Conservation (phyloP, 2,113 vertebrate species). For the Equus przewalskii region DNA sequence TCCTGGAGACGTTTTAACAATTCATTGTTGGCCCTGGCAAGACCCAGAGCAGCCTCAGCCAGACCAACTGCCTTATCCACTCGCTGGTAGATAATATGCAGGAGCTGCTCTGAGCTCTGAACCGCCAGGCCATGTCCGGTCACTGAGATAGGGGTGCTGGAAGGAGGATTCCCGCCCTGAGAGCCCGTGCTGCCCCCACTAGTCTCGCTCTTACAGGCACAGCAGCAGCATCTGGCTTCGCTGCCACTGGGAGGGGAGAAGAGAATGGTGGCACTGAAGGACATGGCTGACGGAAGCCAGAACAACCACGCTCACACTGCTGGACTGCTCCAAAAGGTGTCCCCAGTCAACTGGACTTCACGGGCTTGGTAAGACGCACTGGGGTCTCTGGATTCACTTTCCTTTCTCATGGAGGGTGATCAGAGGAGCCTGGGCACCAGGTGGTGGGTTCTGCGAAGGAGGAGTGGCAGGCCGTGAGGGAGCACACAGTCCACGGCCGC, state of each 20-base stretch:
- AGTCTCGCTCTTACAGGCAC: conserved; percentile 83
- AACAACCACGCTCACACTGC: not conserved
- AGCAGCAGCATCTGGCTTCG: conserved; percentile 83
- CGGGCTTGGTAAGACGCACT: not conserved
- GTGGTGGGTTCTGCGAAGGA: not conserved
- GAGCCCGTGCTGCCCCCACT: conserved; percentile 46
- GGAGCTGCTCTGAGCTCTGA: conserved; percentile 85
- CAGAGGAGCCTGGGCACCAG: not conserved
- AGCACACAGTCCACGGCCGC: not conserved
- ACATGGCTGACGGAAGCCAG: conserved; percentile 70
- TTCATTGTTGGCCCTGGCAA: conserved; percentile 85
- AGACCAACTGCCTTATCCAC: conserved; percentile 86
- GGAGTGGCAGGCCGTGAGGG: not conserved
- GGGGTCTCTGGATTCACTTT: conserved; percentile 8
- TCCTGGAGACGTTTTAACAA: conserved; percentile 85
- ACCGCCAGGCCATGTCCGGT: conserved; percentile 81
- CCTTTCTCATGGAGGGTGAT: conserved; percentile 26
- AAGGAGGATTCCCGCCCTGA: conserved; percentile 58
- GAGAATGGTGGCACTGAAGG: conserved; percentile 88
- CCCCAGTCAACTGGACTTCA: not conserved
- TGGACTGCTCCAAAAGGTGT: not conserved
- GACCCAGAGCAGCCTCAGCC: conserved; percentile 83
- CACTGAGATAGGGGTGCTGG: conserved; percentile 83
- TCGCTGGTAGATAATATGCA: conserved; percentile 88
- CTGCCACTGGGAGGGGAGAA: conserved; percentile 85